Percentiles rank a stretch among this genome's conserved stretches.
Conservation (phyloP, 2,113 vertebrate genomes). For the Raja brachyura region DNA sequence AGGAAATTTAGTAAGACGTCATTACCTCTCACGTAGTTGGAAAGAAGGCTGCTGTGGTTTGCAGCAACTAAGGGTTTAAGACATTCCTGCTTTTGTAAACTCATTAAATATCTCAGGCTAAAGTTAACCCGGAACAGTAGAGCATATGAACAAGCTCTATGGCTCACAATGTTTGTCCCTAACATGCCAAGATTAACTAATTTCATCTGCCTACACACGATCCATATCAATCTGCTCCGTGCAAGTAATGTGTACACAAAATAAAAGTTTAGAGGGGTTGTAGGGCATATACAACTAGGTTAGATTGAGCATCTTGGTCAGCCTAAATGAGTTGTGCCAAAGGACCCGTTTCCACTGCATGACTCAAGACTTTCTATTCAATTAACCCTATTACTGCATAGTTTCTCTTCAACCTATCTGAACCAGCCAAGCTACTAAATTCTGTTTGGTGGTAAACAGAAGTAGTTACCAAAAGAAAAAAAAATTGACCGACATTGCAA, state of each 20-base stretch:
- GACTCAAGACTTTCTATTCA: background rate
- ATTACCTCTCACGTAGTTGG: background rate
- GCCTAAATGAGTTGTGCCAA: too few relatives aligned
- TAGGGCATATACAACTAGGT: too few relatives aligned
- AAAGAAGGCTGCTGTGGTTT: background rate
- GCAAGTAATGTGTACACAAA: too few relatives aligned
- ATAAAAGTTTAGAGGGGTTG: too few relatives aligned
- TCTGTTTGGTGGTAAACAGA: background rate
- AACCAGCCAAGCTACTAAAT: background rate
- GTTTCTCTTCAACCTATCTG: background rate
- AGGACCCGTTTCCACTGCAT: too few relatives aligned
- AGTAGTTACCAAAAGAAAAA: background rate
- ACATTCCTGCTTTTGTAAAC: background rate
- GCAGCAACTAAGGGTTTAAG: background rate
- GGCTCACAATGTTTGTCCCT: too few relatives aligned
- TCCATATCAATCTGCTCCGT: too few relatives aligned
- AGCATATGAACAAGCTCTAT: too few relatives aligned
- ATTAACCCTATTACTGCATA: background rate
- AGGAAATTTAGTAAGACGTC: background rate
- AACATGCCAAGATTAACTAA: too few relatives aligned
- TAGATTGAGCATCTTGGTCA: too few relatives aligned
- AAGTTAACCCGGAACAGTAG: background rate
- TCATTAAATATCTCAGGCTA: background rate
- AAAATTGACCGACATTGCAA: background rate
- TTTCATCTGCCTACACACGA: too few relatives aligned